phyloP scores from a whole-genome alignment of 2,113 vertebrate genomes.

The Zootoca vivipara region DNA sequence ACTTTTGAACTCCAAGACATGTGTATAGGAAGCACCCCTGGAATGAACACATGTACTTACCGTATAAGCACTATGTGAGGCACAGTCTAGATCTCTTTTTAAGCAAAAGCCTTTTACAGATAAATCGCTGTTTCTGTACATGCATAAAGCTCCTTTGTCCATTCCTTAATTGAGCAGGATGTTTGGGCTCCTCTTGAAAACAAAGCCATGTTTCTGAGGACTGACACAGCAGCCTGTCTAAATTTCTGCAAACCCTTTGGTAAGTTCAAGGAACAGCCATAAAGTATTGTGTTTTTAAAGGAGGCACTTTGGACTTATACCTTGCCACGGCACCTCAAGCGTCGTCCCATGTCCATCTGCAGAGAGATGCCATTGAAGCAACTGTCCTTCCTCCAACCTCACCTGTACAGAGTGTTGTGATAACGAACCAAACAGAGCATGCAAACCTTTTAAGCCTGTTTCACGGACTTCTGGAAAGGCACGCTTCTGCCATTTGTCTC shows the following conservation, averaged over 20 bases:
- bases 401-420: too few species aligned
- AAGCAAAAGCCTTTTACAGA: neutral
- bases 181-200: neutral
- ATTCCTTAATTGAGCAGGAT: conserved; percentile 22
- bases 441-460: neutral
- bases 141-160: neutral
- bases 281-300: neutral
- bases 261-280: conserved; percentile 43
- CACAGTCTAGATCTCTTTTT: neutral
- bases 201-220: conserved; percentile 18
- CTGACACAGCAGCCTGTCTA: neutral
- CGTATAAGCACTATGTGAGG: neutral
- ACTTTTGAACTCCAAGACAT: neutral
- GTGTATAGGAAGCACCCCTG: neutral
- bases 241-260: neutral
- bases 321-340: neutral
- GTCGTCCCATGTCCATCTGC: neutral
- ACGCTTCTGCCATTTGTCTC: neutral
- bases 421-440: too few species aligned
- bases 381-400: too few species aligned
- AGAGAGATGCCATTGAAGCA: neutral
- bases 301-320: neutral
- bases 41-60: neutral
- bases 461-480: too few species aligned
- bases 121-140: neutral